Conservation (phyloP, 2,797 vertebrate genomes). For the Arctocebus calabarensis region DNA sequence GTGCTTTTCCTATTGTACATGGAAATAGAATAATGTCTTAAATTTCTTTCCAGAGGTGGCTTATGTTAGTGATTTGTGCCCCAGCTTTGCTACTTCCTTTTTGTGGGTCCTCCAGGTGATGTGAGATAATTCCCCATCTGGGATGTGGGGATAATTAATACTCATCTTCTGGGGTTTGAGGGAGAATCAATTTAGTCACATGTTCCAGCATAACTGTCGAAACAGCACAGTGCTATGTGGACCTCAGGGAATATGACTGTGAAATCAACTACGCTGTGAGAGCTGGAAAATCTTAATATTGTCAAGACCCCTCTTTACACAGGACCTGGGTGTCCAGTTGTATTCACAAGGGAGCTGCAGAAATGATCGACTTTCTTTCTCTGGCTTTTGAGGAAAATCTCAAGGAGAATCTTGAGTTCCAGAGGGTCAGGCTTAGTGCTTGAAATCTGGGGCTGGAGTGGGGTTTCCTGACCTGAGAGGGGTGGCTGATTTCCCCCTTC, state of each 20-base stretch:
- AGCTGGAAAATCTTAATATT: not conserved
- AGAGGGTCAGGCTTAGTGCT: not conserved
- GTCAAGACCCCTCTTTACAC: not conserved
- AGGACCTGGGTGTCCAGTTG: not conserved
- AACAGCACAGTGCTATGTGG: constrained; percentile 10
- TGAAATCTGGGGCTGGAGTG: not conserved
- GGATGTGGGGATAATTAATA: not conserved
- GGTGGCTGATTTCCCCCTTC: not conserved
- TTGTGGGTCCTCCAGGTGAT: not conserved
- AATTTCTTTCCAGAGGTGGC: not conserved
- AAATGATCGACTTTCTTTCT: not conserved
- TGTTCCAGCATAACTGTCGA: not conserved
- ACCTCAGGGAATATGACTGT: constrained; percentile 14
- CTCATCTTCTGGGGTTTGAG: not conserved
- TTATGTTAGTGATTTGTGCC: constrained; percentile 52
- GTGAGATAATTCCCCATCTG: not conserved
- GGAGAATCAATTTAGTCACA: constrained; percentile 44
- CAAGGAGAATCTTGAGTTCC: not conserved
- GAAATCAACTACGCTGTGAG: not conserved
- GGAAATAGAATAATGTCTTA: not conserved
- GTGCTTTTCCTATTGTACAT: not conserved
- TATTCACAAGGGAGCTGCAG: not conserved
- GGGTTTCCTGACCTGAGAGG: not conserved
- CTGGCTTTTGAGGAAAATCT: not conserved
- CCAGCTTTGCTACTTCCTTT: not conserved